Conservation (phyloP, 2,113 vertebrate species). For the Hypocryptadius cinnamomeus region DNA sequence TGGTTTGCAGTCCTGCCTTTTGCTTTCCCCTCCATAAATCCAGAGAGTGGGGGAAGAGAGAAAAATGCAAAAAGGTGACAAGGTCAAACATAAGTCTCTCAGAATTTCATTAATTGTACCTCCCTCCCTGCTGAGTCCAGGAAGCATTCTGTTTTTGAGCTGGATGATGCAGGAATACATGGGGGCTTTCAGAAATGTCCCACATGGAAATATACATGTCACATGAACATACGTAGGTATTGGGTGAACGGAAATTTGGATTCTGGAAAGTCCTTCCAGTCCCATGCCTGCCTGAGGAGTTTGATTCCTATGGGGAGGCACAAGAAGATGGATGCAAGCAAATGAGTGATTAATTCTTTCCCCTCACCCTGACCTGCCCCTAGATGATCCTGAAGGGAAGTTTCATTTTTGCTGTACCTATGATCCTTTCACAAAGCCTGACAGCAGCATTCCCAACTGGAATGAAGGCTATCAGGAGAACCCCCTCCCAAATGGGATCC, state of each 20-base stretch:
- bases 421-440: background rate
- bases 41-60: background rate
- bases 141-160: background rate
- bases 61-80: background rate
- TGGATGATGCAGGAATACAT: background rate
- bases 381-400: background rate
- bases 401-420: background rate
- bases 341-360: background rate
- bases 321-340: background rate
- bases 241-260: background rate
- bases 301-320: background rate
- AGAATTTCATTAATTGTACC: background rate
- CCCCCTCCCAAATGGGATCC: background rate
- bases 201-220: background rate
- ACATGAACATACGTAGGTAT: background rate
- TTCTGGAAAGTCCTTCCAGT: background rate
- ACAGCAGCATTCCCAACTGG: background rate
- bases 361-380: background rate
- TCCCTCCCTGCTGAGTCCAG: background rate
- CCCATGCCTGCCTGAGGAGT: background rate
- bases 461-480: background rate
- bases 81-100: background rate
- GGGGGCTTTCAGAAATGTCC: background rate
- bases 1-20: background rate
- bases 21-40: background rate